Evolutionary conservation across 2,888 invertebrate species (phyloP).

Genomic region (Apoda limacodes): DNA sequence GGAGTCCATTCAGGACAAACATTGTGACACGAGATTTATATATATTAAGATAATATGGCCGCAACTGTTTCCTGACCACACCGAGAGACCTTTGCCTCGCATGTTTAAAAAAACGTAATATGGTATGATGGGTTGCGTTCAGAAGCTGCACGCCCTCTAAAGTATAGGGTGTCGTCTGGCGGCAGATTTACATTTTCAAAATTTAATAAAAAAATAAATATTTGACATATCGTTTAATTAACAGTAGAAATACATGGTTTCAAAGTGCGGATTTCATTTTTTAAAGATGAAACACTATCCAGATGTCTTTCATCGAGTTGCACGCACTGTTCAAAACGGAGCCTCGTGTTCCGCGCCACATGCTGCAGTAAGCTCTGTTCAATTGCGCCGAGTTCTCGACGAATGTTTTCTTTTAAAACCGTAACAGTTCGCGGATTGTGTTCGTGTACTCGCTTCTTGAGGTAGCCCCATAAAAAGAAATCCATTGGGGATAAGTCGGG

Average conservation of each 20-base stretch:
- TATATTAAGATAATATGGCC: too few relatives aligned
- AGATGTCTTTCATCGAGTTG: constrained; percentile 20
- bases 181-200: constrained; percentile 5
- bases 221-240: constrained; percentile 9
- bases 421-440: background rate
- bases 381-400: constrained; percentile 18
- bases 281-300: constrained; percentile 18
- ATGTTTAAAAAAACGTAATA: too few relatives aligned
- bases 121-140: too few relatives aligned
- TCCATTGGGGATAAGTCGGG: constrained; percentile 2
- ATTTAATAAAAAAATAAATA: constrained; percentile 9
- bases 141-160: too few relatives aligned
- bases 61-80: too few relatives aligned
- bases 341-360: constrained; percentile 20
- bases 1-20: too few relatives aligned
- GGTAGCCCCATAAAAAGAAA: constrained; percentile 4
- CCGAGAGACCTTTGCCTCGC: too few relatives aligned
- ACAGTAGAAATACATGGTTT: constrained; percentile 5
- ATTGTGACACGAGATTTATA: too few relatives aligned
- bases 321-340: constrained; percentile 20
- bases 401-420: constrained; percentile 19
- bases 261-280: constrained; percentile 19
- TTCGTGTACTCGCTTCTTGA: constrained; percentile 1
- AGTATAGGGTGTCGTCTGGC: too few relatives aligned
- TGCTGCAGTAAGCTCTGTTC: constrained; percentile 19